These are phyloP conservation scores for Craseonycteris thonglongyai DNA, from an alignment of 2,113 vertebrate species.

Conservation along the genomic window DNA sequence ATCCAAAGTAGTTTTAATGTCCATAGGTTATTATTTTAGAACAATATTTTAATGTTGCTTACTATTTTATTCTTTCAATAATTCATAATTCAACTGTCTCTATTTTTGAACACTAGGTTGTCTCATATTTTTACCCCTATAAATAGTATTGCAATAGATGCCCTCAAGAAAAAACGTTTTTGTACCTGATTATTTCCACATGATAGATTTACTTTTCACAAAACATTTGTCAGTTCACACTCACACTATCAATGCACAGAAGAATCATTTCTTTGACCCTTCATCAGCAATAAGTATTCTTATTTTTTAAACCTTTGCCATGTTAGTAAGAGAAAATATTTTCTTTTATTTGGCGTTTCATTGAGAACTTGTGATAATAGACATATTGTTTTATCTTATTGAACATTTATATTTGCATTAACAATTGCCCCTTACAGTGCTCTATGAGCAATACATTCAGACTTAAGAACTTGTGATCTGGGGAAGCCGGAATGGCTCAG, in stretches of 20 bases:
- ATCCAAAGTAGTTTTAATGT: background rate
- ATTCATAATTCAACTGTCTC: background rate
- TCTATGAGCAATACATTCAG: conserved; percentile 9
- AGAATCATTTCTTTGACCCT: background rate
- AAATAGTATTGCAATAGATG: background rate
- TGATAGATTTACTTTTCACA: background rate
- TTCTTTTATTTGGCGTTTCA: background rate
- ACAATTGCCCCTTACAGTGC: background rate
- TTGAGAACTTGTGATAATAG: background rate
- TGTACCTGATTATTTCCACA: conserved; percentile 7
- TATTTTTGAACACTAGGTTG: background rate
- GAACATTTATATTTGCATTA: conserved; percentile 3
- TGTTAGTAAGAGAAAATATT: background rate
- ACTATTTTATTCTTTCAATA: background rate
- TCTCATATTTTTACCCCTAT: background rate
- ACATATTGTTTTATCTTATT: background rate
- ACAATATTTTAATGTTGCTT: background rate
- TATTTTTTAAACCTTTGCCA: background rate
- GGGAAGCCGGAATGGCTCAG: no score
- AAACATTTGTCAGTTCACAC: background rate
- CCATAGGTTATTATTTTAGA: background rate
- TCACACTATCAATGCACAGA: background rate
- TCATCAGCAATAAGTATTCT: background rate
- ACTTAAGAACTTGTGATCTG: background rate
- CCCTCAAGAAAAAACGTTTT: background rate